A percentile compares a stretch with the other conserved stretches of the same genome.
phyloP scores from a whole-genome alignment of 2,888 invertebrate species.

The Eudasyphora cyanicolor region DNA sequence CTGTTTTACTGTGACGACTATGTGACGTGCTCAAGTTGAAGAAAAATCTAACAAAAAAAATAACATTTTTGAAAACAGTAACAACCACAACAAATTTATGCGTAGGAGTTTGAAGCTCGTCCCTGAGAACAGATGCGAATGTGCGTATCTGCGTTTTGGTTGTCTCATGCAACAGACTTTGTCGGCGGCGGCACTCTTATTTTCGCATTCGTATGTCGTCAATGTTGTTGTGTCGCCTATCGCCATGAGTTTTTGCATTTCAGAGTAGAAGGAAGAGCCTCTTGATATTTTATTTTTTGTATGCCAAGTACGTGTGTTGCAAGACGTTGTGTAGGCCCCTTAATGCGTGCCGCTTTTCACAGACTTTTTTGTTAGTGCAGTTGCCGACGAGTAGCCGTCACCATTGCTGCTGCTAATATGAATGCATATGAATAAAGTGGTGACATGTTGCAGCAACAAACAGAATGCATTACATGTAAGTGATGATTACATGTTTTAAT shows the following conservation, averaged over 20 bases:
- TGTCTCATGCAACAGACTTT: slow-evolving; percentile 12
- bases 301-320: slow-evolving; percentile 48
- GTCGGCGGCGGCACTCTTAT: neutral
- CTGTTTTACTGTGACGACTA: neutral
- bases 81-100: slow-evolving; percentile 27
- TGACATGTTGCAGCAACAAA: neutral
- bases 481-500: slow-evolving; percentile 19
- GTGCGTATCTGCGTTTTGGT: neutral
- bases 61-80: slow-evolving; percentile 17
- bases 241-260: neutral
- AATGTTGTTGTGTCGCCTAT: neutral
- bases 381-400: too few species aligned
- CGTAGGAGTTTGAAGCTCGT: slow-evolving; percentile 21
- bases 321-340: slow-evolving; percentile 24
- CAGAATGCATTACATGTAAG: neutral
- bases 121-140: neutral
- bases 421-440: neutral
- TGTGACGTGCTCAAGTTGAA: slow-evolving; percentile 40
- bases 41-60: slow-evolving; percentile 35
- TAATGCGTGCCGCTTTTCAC: slow-evolving; percentile 30
- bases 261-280: slow-evolving; percentile 27
- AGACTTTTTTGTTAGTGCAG: neutral
- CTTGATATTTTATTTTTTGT: slow-evolving; percentile 51
- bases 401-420: neutral
- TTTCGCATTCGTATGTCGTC: too few species aligned